Evolutionary conservation across 1,140 invertebrate species (phyloP).

Genomic region (Adoxophyes honmai): DNA sequence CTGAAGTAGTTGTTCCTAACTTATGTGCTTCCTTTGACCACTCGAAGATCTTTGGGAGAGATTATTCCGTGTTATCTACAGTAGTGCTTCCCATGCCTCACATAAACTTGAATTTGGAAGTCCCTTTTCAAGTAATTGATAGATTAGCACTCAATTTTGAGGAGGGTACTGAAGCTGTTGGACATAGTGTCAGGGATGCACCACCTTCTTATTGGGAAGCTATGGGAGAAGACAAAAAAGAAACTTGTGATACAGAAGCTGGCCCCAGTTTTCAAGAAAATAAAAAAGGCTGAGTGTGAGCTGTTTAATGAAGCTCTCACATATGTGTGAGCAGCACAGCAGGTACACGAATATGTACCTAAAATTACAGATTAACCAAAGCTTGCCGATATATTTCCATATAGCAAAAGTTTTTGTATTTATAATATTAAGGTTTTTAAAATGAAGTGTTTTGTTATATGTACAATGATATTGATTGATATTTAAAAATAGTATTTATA

Average conservation of each 20-base stretch:
- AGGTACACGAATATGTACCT: too few species aligned
- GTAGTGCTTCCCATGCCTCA: conserved; percentile 14
- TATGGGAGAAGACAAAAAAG: conserved; percentile 1
- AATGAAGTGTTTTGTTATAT: too few species aligned
- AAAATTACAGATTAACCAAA: too few species aligned
- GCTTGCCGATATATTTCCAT: too few species aligned
- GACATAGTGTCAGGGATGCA: background rate
- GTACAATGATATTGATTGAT: too few species aligned
- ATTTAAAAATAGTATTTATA: too few species aligned
- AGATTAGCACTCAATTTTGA: background rate
- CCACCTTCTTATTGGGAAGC: conserved; percentile 8
- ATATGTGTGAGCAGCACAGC: too few species aligned
- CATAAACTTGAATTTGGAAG: conserved; percentile 7
- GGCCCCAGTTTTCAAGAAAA: too few species aligned
- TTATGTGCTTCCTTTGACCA: background rate
- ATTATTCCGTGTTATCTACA: conserved; percentile 14
- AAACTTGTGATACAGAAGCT: background rate
- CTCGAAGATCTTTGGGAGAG: conserved; percentile 10
- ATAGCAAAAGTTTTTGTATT: too few species aligned
- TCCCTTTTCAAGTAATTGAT: conserved; percentile 17
- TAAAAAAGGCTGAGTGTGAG: too few species aligned
- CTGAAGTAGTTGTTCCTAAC: background rate
- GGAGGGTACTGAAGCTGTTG: background rate
- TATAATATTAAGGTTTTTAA: too few species aligned
- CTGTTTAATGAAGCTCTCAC: too few species aligned